Base-by-base conservation (phyloP, 2,888 invertebrate species). In the Stegophylla sp. region DNA sequence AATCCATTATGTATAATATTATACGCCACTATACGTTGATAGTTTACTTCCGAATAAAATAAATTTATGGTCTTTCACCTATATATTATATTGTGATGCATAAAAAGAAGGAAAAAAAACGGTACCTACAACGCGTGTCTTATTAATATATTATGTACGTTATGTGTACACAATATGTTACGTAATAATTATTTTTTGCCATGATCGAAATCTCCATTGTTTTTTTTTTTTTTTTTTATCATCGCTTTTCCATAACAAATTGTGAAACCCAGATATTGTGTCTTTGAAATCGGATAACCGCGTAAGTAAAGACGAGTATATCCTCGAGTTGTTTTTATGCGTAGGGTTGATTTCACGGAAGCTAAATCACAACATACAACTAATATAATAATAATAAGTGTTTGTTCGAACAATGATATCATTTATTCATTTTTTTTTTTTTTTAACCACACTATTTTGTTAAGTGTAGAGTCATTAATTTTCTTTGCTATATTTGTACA, bases 281-380 rank as follows among this genome's bases (percentile, higher is more conserved):
- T 69, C 69, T 51, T 51, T 34, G n/a, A 53, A 69, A 53, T 34
- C 13, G 20, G 34, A 69, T 66, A 66, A 23, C 45, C 3, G n/a
- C 7, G 51, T 28, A 34, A 28, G 28, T 61, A 28, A 34, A n/a
- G 7, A 61, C 61, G 1, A 61, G n/a, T n/a, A n/a, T 28, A 17
- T 26, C 28, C 17, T 15, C 23, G 56, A 23, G 20, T 53, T 53
- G n/a, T 53, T 53, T 53, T n/a, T 53, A 20, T 13, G 28, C 15
- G 4, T 59, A 2, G 34, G 28, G 17, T 61, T n/a, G 61, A 61
- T 61, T 61, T 61, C 28, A 26, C 61, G 20, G 20, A 1, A 20
- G 34, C 34, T 34, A n/a, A n/a, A n/a, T n/a, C n/a, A n/a, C n/a
- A n/a, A n/a, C n/a, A n/a, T n/a, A 34, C 34, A 3, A 5, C 34